Conservation (phyloP, 23 tunicate genomes). For the Styela clava region DNA sequence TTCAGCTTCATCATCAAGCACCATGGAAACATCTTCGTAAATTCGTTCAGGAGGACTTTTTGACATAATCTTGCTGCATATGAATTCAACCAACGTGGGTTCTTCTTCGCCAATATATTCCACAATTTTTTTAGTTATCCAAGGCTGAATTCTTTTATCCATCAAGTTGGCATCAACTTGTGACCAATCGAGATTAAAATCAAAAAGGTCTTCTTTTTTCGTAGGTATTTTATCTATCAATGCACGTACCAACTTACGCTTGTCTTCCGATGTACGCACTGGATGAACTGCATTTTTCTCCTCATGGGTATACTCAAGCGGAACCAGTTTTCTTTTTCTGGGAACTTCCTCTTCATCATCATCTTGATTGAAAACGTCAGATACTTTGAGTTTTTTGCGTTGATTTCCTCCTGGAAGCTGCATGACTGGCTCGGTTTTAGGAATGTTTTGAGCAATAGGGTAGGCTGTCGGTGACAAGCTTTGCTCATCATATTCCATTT, state of each 20-base stretch:
- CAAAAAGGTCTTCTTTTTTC: slow-evolving; percentile 86
- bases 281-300: slow-evolving; percentile 69
- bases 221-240: slow-evolving; percentile 97
- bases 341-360: slow-evolving; percentile 96
- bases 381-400: slow-evolving; percentile 72
- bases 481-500: slow-evolving; percentile 15
- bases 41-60: slow-evolving; percentile 82
- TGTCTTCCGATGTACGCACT: slow-evolving; percentile 61
- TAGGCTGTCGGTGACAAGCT: not conserved
- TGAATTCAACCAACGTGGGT: slow-evolving; percentile 94
- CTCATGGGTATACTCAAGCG: slow-evolving; percentile 78
- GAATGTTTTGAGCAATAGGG: not conserved
- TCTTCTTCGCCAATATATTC: slow-evolving; percentile 99
- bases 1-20: slow-evolving; percentile 98
- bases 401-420: slow-evolving; percentile 16
- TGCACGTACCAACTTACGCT: slow-evolving; percentile 75
- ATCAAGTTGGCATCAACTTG: slow-evolving; percentile 70
- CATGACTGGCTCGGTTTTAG: slow-evolving; percentile 23
- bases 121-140: slow-evolving; percentile 90
- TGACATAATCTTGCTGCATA: slow-evolving; percentile 94
- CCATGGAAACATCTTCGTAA: slow-evolving; percentile 86
- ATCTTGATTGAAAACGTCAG: slow-evolving; percentile 90
- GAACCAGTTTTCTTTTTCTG: slow-evolving; percentile 79
- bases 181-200: slow-evolving; percentile 86
- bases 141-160: slow-evolving; percentile 95